Conservation (phyloP, 2,113 vertebrate genomes). For the Notarius quadriscutis region DNA sequence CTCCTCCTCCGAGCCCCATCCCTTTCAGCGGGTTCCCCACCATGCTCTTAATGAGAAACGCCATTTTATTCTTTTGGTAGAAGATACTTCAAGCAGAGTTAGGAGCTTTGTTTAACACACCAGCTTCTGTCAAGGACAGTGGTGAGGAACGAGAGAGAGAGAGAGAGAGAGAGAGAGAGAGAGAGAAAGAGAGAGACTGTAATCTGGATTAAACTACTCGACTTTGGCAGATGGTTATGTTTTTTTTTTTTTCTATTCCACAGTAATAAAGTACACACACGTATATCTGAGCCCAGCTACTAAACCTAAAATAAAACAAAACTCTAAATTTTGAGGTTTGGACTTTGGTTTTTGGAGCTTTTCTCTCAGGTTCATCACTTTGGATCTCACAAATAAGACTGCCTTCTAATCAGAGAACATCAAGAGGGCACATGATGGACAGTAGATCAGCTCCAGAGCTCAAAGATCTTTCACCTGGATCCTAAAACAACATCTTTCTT, state of each 20-base stretch:
- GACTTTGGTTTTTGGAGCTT: background rate
- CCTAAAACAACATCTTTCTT: conserved; percentile 16
- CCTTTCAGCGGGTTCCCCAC: conserved; percentile 90
- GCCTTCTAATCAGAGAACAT: conserved; percentile 69
- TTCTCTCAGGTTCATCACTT: background rate
- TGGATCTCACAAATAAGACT: conserved; percentile 10
- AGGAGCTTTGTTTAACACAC: conserved; percentile 69
- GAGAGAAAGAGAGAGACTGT: conserved; percentile 67
- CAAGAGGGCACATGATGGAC: conserved; percentile 45
- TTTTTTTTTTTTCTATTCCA: conserved; percentile 73
- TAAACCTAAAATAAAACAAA: background rate
- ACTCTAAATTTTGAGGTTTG: background rate
- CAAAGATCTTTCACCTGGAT: conserved; percentile 54
- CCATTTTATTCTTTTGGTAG: conserved; percentile 70
- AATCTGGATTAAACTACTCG: conserved; percentile 95
- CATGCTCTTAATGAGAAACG: conserved; percentile 94
- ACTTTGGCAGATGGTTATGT: conserved; percentile 87
- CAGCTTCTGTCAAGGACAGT: conserved; percentile 79
- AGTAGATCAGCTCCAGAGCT: conserved; percentile 46
- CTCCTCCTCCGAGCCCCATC: conserved; percentile 86
- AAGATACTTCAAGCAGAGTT: conserved; percentile 39
- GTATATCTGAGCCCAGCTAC: no score
- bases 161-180: conserved; percentile 59
- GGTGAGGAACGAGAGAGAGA: conserved; percentile 70
- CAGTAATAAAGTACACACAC: conserved; percentile 61